These are phyloP conservation scores for Muschampia plurimacula DNA, from an alignment of 2,888 invertebrate species.

Conservation along the genomic window DNA sequence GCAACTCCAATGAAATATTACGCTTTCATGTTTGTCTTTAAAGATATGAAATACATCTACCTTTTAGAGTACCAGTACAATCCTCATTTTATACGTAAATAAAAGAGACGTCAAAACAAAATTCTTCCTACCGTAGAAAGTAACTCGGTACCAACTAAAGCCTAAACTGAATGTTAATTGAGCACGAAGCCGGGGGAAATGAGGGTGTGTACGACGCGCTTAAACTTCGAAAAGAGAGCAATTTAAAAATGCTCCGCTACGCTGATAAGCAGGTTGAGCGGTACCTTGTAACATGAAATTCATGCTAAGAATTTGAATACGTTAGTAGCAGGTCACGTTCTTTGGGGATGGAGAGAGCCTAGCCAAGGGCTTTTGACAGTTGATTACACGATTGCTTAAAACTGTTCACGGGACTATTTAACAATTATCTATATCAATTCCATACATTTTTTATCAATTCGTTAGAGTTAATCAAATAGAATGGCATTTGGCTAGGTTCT, in stretches of 20 bases:
- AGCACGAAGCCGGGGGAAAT: conserved; percentile 38
- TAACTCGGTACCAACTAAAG: conserved; percentile 34
- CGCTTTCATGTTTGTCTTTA: conserved; percentile 7
- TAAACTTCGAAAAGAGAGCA: conserved; percentile 38
- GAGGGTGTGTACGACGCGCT: conserved; percentile 38
- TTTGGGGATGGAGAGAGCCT: background rate
- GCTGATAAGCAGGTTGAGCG: conserved; percentile 36
- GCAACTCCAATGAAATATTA: conserved; percentile 12
- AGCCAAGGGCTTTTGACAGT: too few species aligned
- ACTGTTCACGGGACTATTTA: too few species aligned
- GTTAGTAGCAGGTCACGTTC: background rate
- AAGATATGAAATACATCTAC: background rate
- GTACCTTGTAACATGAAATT: conserved; percentile 28
- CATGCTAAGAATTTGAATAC: conserved; percentile 15
- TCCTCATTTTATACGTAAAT: conserved; percentile 21
- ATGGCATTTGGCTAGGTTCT: too few species aligned
- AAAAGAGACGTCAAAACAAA: conserved; percentile 26
- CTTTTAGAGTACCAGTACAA: too few species aligned
- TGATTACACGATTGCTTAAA: too few species aligned
- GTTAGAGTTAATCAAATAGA: too few species aligned
- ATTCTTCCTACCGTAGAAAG: conserved; percentile 26
- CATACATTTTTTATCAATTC: too few species aligned
- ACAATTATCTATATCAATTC: too few species aligned
- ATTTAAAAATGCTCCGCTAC: conserved; percentile 33
- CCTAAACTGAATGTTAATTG: conserved; percentile 39